Percentiles rank a stretch among this genome's conserved stretches.
Conservation (phyloP, 2,888 invertebrate genomes). For the Lasioglossum leucozonium region DNA sequence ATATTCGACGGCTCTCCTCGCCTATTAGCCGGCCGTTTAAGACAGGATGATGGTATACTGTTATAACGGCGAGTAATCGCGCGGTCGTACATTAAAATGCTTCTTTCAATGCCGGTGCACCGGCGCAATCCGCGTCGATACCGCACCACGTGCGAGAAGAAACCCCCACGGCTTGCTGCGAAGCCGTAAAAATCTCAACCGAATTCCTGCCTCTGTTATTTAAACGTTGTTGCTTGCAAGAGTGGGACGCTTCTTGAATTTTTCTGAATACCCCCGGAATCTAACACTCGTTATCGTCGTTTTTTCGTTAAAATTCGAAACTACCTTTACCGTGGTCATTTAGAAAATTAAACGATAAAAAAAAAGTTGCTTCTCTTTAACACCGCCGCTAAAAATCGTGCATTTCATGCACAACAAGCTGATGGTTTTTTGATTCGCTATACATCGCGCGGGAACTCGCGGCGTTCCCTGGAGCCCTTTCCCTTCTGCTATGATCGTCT, state of each 20-base stretch:
- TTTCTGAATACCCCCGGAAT: background rate
- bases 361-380: too few species aligned
- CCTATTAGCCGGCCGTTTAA: slow-evolving; percentile 28
- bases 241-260: background rate
- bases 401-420: too few species aligned
- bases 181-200: background rate
- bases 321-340: background rate
- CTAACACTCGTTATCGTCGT: background rate
- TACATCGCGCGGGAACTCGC: background rate
- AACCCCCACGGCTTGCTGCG: background rate
- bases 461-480: slow-evolving; percentile 37
- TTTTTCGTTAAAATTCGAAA: background rate
- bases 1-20: slow-evolving; percentile 20
- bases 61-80: slow-evolving; percentile 47
- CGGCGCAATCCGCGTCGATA: slow-evolving; percentile 33
- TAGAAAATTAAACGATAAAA: too few species aligned
- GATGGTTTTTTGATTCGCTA: background rate
- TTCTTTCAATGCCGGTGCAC: slow-evolving; percentile 37
- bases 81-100: slow-evolving; percentile 39
- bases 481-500: slow-evolving; percentile 40
- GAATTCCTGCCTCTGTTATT: background rate
- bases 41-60: slow-evolving; percentile 39
- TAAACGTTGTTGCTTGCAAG: background rate
- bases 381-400: too few species aligned
- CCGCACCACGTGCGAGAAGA: slow-evolving; percentile 4